Percentiles rank a stretch among this genome's conserved stretches.
These are phyloP conservation scores for Dreissena rostriformis DNA, from an alignment of 1,140 invertebrate species.

Conservation along the genomic window DNA sequence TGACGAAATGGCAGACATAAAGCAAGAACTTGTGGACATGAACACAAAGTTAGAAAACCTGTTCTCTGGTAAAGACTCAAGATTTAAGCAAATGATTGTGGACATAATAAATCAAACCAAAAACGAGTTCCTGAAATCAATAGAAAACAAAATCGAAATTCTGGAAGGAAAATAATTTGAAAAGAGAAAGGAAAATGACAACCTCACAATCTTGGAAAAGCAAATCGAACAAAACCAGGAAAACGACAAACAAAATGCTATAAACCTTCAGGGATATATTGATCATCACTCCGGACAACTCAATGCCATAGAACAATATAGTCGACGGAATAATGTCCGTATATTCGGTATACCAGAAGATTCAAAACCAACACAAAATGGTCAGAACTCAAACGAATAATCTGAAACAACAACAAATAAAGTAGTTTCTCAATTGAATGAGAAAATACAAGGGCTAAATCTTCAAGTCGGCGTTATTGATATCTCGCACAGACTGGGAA, in stretches of 20 bases:
- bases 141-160: not conserved
- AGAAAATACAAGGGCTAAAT: conserved; percentile 2
- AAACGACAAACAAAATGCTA: not conserved
- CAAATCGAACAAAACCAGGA: not conserved
- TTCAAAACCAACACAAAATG: not conserved
- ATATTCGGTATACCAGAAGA: not conserved
- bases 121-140: not conserved
- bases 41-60: not conserved
- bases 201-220: not conserved
- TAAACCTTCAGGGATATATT: not conserved
- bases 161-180: conserved; percentile 44
- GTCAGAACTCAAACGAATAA: not conserved
- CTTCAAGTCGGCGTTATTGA: not conserved
- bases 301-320: not conserved
- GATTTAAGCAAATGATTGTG: not conserved
- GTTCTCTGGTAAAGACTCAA: not conserved
- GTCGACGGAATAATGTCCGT: not conserved
- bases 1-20: too few relatives aligned
- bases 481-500: not conserved
- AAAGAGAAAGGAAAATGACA: conserved; percentile 4
- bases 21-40: too few relatives aligned
- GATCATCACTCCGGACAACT: not conserved
- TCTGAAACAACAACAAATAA: not conserved
- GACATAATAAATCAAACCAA: not conserved
- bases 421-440: not conserved